These are phyloP conservation scores for Melipona beecheii DNA, from an alignment of 2,888 invertebrate species.

Conservation along the genomic window DNA sequence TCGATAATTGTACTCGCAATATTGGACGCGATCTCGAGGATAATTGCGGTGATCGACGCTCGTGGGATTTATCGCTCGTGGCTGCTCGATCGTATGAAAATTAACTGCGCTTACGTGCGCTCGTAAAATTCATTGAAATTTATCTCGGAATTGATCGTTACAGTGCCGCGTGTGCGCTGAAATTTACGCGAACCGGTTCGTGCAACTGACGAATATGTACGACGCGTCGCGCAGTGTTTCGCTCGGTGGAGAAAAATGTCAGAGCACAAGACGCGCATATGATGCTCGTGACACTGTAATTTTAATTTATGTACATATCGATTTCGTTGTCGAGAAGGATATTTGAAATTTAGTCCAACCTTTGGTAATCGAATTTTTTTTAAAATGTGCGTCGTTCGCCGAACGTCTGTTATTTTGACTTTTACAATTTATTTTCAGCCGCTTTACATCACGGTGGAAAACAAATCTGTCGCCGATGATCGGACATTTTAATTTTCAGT, in stretches of 20 bases:
- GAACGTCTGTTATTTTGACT: no score
- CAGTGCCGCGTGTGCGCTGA: constrained; percentile 3
- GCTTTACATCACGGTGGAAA: background rate
- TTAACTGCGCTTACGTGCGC: background rate
- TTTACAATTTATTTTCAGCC: no score
- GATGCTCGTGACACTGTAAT: no score
- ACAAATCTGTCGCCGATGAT: background rate
- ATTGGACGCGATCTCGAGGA: background rate
- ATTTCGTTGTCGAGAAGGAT: no score
- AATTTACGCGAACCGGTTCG: constrained; percentile 21
- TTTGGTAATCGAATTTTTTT: no score
- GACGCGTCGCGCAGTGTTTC: background rate
- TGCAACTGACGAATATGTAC: constrained; percentile 22
- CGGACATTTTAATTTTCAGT: constrained; percentile 2
- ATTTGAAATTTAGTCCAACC: no score
- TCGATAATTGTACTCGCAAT: background rate
- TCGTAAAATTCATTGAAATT: constrained; percentile 37
- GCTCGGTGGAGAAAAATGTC: no score
- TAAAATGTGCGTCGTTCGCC: no score
- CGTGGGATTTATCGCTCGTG: background rate
- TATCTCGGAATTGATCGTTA: constrained; percentile 34
- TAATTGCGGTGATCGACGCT: background rate
- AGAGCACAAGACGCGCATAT: no score
- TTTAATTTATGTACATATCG: no score
- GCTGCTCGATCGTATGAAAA: background rate